Evolutionary conservation across 2,113 vertebrate species (phyloP).

Genomic region (Cyprinodon tularosa): DNA sequence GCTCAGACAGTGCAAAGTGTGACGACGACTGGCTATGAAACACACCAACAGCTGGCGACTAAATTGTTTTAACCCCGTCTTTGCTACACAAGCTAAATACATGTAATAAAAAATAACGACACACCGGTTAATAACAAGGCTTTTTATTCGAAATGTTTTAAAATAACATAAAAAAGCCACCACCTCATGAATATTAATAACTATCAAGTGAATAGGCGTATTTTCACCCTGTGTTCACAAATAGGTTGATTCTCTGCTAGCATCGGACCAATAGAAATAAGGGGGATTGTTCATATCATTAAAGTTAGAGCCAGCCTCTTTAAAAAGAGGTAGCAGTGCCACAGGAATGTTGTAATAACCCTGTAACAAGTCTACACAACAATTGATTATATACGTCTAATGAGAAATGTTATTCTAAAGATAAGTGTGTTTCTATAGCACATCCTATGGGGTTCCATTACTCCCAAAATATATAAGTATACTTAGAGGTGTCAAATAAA

Average conservation of each 20-base stretch:
- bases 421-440: too few species aligned
- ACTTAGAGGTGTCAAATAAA: too few species aligned
- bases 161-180: not conserved
- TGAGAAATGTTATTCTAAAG: not conserved
- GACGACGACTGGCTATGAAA: slow-evolving; percentile 19
- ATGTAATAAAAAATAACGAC: not conserved
- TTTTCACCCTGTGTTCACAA: slow-evolving; percentile 25
- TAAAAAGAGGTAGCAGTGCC: not conserved
- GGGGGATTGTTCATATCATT: slow-evolving; percentile 66
- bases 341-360: slow-evolving; percentile 16
- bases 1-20: slow-evolving; percentile 10
- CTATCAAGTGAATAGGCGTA: not conserved
- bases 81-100: too few species aligned
- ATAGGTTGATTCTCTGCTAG: slow-evolving; percentile 1
- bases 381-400: not conserved
- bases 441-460: too few species aligned
- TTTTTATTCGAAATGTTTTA: slow-evolving; percentile 8
- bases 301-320: not conserved
- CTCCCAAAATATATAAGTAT: too few species aligned
- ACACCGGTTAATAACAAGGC: not conserved
- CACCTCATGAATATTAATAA: slow-evolving; percentile 45
- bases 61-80: too few species aligned
- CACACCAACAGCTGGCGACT: not conserved
- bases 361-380: slow-evolving; percentile 12
- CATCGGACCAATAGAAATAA: slow-evolving; percentile 43